Conservation (phyloP, 2,113 vertebrate species). For the Phaethon lepturus region DNA sequence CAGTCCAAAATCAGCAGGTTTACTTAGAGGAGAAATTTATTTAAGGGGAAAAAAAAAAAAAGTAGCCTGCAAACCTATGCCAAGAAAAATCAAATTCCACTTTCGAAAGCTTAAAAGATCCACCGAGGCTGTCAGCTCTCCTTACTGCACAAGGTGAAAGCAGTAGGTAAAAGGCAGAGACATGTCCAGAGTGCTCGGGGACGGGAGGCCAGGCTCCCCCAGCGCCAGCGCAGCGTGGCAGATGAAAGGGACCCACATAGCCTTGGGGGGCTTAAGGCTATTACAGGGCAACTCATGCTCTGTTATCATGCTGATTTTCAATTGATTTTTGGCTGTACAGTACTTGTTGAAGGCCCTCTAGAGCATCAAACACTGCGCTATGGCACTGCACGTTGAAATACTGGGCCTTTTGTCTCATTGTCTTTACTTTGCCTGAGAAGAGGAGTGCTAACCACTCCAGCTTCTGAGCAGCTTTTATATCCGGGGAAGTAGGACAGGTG, state of each 20-base stretch:
- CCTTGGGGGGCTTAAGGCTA: conserved; percentile 73
- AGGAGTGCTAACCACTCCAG: not conserved
- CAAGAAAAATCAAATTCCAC: conserved; percentile 39
- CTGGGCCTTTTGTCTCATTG: conserved; percentile 35
- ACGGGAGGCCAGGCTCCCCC: conserved; percentile 7
- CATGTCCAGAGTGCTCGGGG: not conserved
- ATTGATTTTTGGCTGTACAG: conserved; percentile 79
- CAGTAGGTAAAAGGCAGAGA: conserved; percentile 3
- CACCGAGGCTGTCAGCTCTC: conserved; percentile 1
- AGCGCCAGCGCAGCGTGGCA: conserved; percentile 21
- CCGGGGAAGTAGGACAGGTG: not conserved
- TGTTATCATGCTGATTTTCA: conserved; percentile 79
- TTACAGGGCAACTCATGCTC: conserved; percentile 76
- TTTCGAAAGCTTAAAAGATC: conserved; percentile 27
- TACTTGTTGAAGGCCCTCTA: conserved; percentile 76
- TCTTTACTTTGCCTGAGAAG: conserved; percentile 40
- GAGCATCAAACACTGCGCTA: conserved; percentile 69
- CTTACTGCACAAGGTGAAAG: conserved; percentile 24
- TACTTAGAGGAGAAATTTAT: not conserved
- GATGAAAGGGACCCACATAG: conserved; percentile 71
- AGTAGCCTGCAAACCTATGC: not conserved
- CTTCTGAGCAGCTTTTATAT: conserved; percentile 4
- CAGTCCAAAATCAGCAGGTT: not conserved
- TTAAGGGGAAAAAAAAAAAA: not conserved
- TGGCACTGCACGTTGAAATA: conserved; percentile 29